A percentile compares a stretch with the other conserved stretches of the same genome.
These are phyloP conservation scores for Channa maculata DNA, from an alignment of 2,113 vertebrate species.

Conservation along the genomic window DNA sequence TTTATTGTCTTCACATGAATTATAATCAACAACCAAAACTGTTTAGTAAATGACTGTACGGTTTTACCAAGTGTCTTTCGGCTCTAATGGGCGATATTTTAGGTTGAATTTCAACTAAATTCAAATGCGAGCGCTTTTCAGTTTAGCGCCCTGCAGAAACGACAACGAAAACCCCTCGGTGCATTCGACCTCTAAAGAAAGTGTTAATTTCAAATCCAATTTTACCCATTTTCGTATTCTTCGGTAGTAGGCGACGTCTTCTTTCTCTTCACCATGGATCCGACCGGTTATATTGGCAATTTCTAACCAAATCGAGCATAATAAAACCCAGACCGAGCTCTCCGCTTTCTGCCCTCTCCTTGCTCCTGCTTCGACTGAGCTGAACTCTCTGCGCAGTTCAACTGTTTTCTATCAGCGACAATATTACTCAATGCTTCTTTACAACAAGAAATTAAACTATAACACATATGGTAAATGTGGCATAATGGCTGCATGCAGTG, in stretches of 20 bases:
- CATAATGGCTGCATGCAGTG: neutral
- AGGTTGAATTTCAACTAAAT: constrained; percentile 74
- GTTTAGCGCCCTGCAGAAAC: constrained; percentile 87
- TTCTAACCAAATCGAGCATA: constrained; percentile 82
- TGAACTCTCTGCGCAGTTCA: constrained; percentile 87
- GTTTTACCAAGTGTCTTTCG: constrained; percentile 25
- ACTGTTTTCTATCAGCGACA: constrained; percentile 77
- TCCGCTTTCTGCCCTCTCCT: constrained; percentile 78
- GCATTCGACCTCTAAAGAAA: constrained; percentile 85
- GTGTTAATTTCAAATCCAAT: constrained; percentile 73
- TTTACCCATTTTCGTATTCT: constrained; percentile 87
- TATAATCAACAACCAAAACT: constrained; percentile 43
- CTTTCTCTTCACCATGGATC: constrained; percentile 92
- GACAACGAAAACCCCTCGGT: constrained; percentile 81
- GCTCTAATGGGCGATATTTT: constrained; percentile 36
- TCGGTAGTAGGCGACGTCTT: constrained; percentile 82
- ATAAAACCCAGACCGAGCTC: constrained; percentile 80
- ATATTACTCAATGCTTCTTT: constrained; percentile 77
- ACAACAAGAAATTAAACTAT: constrained; percentile 21
- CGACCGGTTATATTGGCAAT: constrained; percentile 78
- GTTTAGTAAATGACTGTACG: neutral
- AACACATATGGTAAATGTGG: neutral
- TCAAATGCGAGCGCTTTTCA: constrained; percentile 84
- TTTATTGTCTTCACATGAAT: constrained; percentile 52
- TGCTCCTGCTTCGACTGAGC: constrained; percentile 80